Evolutionary conservation across 2,888 invertebrate species (phyloP).

Genomic region (Harpalus rubripes): DNA sequence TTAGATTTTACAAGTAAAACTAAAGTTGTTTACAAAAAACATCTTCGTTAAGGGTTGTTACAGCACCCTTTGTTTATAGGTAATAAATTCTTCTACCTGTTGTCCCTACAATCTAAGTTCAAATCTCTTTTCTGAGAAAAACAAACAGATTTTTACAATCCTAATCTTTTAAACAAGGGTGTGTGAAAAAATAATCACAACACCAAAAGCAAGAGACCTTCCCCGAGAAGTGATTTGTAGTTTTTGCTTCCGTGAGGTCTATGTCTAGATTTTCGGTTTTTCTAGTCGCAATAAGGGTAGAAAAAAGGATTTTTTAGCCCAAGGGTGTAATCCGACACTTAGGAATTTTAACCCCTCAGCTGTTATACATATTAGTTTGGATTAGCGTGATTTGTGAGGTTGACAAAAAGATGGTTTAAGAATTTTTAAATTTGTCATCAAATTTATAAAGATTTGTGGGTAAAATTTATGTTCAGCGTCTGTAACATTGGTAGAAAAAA

Average conservation of each 20-base stretch:
- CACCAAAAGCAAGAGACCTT: neutral
- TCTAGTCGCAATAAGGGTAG: neutral
- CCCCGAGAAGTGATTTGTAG: neutral
- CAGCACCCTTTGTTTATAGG: neutral
- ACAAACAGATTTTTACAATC: neutral
- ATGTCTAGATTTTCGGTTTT: neutral
- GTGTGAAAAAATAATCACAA: slow-evolving; percentile 6
- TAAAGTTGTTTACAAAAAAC: neutral
- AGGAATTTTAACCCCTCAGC: neutral
- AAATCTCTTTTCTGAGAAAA: slow-evolving; percentile 18
- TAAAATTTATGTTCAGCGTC: too few species aligned
- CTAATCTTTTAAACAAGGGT: neutral
- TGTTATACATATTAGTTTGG: neutral
- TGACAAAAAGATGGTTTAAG: neutral
- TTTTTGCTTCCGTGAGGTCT: neutral
- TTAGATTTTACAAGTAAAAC: neutral
- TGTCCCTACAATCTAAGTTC: neutral
- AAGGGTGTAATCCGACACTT: slow-evolving; percentile 8
- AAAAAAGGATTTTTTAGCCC: neutral
- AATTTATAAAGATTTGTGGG: too few species aligned
- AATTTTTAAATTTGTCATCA: neutral
- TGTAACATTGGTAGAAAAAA: too few species aligned
- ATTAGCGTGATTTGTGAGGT: slow-evolving; percentile 7
- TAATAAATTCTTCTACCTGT: slow-evolving; percentile 3
- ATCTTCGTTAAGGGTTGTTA: neutral